Evolutionary conservation across 2,888 invertebrate genomes (phyloP), one percentile per base, ranked within the genome.

Genomic region (Parnassius apollo): DNA sequence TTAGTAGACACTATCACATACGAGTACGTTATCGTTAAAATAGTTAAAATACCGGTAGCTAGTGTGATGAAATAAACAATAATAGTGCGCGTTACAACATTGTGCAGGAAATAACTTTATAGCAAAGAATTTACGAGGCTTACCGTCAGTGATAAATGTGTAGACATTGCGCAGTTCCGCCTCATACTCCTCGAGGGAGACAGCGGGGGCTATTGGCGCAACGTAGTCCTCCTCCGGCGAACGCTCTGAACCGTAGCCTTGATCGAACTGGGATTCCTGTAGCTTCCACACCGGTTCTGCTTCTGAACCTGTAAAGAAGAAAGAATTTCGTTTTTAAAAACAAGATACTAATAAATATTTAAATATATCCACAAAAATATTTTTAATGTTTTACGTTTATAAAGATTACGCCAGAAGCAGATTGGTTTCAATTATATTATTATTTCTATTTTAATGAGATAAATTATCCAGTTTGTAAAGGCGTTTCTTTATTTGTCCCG

Each of bases 181-280:
- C 72, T 93, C 93, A 74, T 93, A 93, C 56, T 89, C 90, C 73
- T 93, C 93, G 50, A 93, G 87, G 50, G 92, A 91, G 64, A 93
- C 87, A 42, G 91, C 82, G 2, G 90, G 81, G 18, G 93, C 94
- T 64, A 95, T 86, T 18, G 94, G 93, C 8, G 95, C 95, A 44
- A 94, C 94, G 84, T 93, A 94, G 82, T 96, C 96, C 69, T 96
- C 96, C 82, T 96, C 96, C 1, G 96, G 96, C 1, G 95, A 95
- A 53, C 95, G 88, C 78, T 96, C 95, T 10, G 95, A 95, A 0
- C 95, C 95, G 82, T 96, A 96, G 49, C 96, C 96, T 78, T 95
- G 95, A 83, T 96, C 95, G 77, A 93, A 94, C 53, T 93, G 91
- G 1, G 89, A 91, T 70, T 93, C 93, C 72, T 92, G 92, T 4